Percentiles rank a stretch among this genome's conserved stretches.
phyloP scores from a whole-genome alignment of 2,113 vertebrate genomes.

The Leuciscus idus region DNA sequence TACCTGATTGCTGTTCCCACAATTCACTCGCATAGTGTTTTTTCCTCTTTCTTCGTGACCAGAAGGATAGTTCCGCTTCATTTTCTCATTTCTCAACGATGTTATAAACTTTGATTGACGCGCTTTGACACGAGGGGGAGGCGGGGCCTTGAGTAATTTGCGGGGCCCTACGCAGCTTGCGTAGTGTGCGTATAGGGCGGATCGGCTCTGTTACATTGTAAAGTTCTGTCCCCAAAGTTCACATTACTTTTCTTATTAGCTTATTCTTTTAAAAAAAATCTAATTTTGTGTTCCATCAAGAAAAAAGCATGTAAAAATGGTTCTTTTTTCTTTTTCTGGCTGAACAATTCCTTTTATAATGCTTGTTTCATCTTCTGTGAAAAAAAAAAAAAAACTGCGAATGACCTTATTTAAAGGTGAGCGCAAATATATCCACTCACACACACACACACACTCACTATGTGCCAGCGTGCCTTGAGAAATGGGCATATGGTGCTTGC shows the following conservation, averaged over 20 bases:
- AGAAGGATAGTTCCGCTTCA: too few relatives aligned
- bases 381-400: neutral
- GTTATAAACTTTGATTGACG: too few relatives aligned
- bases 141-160: too few relatives aligned
- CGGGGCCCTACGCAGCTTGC: too few relatives aligned
- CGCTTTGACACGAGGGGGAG: too few relatives aligned
- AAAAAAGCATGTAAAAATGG: neutral
- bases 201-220: too few relatives aligned
- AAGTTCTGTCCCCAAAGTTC: neutral
- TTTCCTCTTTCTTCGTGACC: too few relatives aligned
- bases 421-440: conserved; percentile 32
- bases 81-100: too few relatives aligned
- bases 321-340: neutral
- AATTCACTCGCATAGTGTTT: too few relatives aligned
- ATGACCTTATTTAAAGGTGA: conserved; percentile 48
- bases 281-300: neutral
- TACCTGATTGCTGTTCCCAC: too few relatives aligned
- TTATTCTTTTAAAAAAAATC: neutral
- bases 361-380: conserved; percentile 18
- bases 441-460: conserved; percentile 45
- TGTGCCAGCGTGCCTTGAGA: conserved; percentile 54
- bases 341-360: conserved; percentile 19
- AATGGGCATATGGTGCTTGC: conserved; percentile 57
- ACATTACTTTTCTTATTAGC: too few relatives aligned
- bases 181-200: too few relatives aligned